Evolutionary conservation across 2,797 vertebrate genomes (phyloP).

Genomic region (Sebastes steindachneri): DNA sequence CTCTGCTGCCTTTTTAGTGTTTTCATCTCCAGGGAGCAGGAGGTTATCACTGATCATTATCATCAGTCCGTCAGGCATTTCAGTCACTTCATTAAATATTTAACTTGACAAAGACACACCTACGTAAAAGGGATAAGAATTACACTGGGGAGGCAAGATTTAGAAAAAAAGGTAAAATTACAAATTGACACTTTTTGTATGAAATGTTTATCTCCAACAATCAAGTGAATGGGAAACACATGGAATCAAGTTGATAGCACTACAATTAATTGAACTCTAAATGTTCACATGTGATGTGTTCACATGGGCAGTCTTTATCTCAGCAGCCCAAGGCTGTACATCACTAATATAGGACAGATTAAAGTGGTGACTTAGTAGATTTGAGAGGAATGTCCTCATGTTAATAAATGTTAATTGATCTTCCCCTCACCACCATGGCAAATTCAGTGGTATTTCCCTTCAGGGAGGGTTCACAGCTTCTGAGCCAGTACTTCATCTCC

Average conservation of each 20-base stretch:
- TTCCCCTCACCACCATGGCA: not conserved
- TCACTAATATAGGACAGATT: not conserved
- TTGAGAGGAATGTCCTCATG: not conserved
- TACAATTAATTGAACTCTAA: not conserved
- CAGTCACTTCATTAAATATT: not conserved
- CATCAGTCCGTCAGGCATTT: not conserved
- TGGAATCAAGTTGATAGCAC: not conserved
- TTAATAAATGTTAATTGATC: conserved; percentile 15
- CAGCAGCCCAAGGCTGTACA: not conserved
- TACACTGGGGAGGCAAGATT: too few species aligned
- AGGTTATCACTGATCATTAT: too few species aligned
- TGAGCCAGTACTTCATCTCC: not conserved
- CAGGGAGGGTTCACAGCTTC: not conserved
- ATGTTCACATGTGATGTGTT: not conserved
- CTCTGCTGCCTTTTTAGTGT: too few species aligned
- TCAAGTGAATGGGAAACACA: not conserved
- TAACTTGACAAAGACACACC: not conserved
- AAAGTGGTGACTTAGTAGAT: not conserved
- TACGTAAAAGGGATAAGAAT: too few species aligned
- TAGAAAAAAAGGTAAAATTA: not conserved
- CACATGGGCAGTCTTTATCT: not conserved
- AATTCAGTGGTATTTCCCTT: conserved; percentile 7
- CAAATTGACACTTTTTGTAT: not conserved
- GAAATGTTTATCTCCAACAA: not conserved
- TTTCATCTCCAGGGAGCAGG: too few species aligned